Base-by-base conservation (phyloP, 2,888 invertebrate genomes). In the Lasioglossum morio region DNA sequence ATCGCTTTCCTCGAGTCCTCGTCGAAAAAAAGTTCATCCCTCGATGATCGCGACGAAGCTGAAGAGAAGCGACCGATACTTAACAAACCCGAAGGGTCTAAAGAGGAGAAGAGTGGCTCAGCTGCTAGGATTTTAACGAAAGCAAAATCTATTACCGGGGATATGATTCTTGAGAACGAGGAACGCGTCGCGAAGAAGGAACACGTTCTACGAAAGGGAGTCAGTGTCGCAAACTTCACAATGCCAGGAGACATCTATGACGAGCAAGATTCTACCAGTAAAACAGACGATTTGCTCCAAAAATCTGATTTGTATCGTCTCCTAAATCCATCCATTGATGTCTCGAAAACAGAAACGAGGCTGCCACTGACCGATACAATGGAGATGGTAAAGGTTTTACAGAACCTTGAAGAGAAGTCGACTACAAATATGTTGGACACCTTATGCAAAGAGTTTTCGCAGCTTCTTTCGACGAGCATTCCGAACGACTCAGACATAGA, bases 381-480 rank as follows among this genome's bases (percentile, higher is more conserved):
- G 14, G 91, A 93, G 81, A 77, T 93, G 0, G 19, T 88, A 4
- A 81, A 88, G 74, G 80, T 91, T 70, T 82, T 91, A 4, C 73
- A 74, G 40, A 78, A 69, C 7, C 82, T 86, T 46, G 76, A 88
- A 8, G 78, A 83, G 0, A 77, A 73, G 30, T 86, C 88, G 10
- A n/a, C 89, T 16, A 70, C 80, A 3, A 85, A 77, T 4, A 88
- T 91, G 66, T 48, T 95, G 23, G 79, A 88, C 0, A 72, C 77
- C n/a, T 81, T 95, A 30, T 87, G 87, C 53, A 80, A 88, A 40
- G 91, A 92, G 79, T 94, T 93, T 84, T 82, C 88, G 37, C 86
- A 87, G 83, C 75, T 77, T 73, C 37, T 87, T 1, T 76, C 79
- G 30, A 69, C 76, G 27, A 70, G 27, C 7, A 7, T 23, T 4